A percentile compares a stretch with the other conserved stretches of the same genome.
Evolutionary conservation across 2,888 invertebrate species (phyloP).

Genomic region (Epirrita christyi): DNA sequence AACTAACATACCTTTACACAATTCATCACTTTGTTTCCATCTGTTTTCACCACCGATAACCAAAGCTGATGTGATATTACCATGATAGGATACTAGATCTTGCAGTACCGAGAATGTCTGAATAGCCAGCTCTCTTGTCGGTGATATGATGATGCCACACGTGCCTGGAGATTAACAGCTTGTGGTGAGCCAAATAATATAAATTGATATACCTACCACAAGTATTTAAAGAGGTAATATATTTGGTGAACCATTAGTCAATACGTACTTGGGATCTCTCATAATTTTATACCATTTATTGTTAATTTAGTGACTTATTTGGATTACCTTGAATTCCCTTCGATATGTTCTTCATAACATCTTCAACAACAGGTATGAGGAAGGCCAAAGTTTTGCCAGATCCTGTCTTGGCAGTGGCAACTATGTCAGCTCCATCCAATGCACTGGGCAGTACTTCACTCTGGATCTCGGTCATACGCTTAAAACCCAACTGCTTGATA

Average conservation of each 20-base stretch:
- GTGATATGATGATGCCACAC: constrained; percentile 95
- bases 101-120: constrained; percentile 97
- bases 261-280: too few species aligned
- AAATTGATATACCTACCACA: too few species aligned
- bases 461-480: constrained; percentile 97
- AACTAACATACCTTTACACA: constrained; percentile 87
- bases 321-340: constrained; percentile 46
- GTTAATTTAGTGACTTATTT: neutral
- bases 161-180: constrained; percentile 84
- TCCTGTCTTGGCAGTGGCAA: constrained; percentile 98
- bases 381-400: constrained; percentile 99
- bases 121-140: constrained; percentile 97
- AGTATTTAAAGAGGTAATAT: too few species aligned
- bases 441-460: constrained; percentile 93
- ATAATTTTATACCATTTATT: too few species aligned
- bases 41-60: constrained; percentile 97
- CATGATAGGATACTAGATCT: constrained; percentile 92
- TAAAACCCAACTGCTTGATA: constrained; percentile 94
- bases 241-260: too few species aligned
- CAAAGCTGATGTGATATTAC: constrained; percentile 92
- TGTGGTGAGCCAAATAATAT: neutral
- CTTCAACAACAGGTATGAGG: constrained; percentile 96
- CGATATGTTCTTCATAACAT: constrained; percentile 86
- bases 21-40: constrained; percentile 92
- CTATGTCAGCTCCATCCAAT: constrained; percentile 94